Conservation (phyloP, 2,888 invertebrate species). For the Caenorhabditis virilis region DNA sequence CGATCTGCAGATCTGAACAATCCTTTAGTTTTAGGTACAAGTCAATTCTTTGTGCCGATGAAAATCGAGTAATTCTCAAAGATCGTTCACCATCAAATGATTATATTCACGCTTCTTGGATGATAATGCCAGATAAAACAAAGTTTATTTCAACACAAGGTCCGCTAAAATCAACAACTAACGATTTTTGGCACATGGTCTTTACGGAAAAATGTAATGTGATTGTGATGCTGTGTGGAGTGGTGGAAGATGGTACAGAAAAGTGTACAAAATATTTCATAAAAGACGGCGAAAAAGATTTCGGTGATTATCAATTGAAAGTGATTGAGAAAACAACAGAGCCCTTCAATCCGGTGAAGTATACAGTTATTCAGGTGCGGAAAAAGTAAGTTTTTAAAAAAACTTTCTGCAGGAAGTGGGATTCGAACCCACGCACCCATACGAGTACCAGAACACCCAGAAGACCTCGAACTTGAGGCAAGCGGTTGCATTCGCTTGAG, state of each 20-base stretch:
- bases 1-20: too few species aligned
- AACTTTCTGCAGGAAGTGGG: constrained; percentile 53
- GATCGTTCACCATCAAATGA: constrained; percentile 17
- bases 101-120: constrained; percentile 42
- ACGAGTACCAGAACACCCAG: constrained; percentile 58
- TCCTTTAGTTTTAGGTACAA: too few species aligned
- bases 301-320: constrained; percentile 27
- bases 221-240: constrained; percentile 32
- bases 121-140: constrained; percentile 24
- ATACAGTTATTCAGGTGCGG: constrained; percentile 3
- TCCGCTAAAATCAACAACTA: constrained; percentile 19
- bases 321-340: constrained; percentile 16
- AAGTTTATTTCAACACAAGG: constrained; percentile 38
- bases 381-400: too few species aligned
- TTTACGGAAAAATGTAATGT: constrained; percentile 27
- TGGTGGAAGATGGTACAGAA: constrained; percentile 6
- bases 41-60: constrained; percentile 25
- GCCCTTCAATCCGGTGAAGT: constrained; percentile 18
- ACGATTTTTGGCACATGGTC: constrained; percentile 41
- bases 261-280: constrained; percentile 24
- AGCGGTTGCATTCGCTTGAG: constrained; percentile 69
- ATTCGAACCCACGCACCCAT: constrained; percentile 61
- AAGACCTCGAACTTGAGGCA: constrained; percentile 34
- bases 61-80: constrained; percentile 32
- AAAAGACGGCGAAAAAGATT: constrained; percentile 1